Base-by-base conservation (phyloP, 2,113 vertebrate species). In the Catharus minimus region DNA sequence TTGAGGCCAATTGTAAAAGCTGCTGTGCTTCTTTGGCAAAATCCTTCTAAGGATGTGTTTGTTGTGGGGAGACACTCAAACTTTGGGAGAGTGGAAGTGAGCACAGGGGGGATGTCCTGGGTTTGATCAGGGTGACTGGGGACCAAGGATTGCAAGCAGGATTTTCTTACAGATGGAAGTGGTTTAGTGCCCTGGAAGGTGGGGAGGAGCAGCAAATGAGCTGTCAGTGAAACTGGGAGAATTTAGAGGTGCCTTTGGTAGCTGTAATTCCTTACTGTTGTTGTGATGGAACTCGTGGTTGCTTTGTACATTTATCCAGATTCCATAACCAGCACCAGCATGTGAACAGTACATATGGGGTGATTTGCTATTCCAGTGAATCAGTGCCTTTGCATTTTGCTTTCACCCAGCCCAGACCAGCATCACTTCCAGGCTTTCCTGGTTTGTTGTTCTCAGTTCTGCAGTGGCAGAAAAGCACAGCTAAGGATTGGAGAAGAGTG, bases 51-150 rank as follows among this genome's bases (percentile, higher is more conserved):
- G 57, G 41, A 46, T 17, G 6, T 18, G 13, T 21, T 86, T 71
- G 38, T 71, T 58, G 33, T 49, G 15, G 58, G 53, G 53, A 32
- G n/a, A 13, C 33, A 1, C 39, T 52, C 36, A 22, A 2, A 7
- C n/a, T 50, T 28, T 7, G 62, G 78, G 62, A 68, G 61, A 2
- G 5, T 5, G 14, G 69, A 30, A 7, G 14, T 19, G 72, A 65
- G 56, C 43, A 47, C 22, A 18, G 0, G 10, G 66, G 26, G 10
- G 78, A 3, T 2, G 3, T 13, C 5, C 24, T 13, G 43, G 58
- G 69, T 36, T 36, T 36, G n/a, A 33, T 10, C 3, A 2, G 15
- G 44, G 17, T 0, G 0, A 5, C 60, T 13, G 30, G 28, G 38
- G 19, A 18, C 11, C 11, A 6, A 30, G 12, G 52, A 2, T 60